Percentiles rank a stretch among this genome's conserved stretches.
These are phyloP conservation scores for Lophotis ruficrista DNA, from an alignment of 2,113 vertebrate species.

Conservation along the genomic window DNA sequence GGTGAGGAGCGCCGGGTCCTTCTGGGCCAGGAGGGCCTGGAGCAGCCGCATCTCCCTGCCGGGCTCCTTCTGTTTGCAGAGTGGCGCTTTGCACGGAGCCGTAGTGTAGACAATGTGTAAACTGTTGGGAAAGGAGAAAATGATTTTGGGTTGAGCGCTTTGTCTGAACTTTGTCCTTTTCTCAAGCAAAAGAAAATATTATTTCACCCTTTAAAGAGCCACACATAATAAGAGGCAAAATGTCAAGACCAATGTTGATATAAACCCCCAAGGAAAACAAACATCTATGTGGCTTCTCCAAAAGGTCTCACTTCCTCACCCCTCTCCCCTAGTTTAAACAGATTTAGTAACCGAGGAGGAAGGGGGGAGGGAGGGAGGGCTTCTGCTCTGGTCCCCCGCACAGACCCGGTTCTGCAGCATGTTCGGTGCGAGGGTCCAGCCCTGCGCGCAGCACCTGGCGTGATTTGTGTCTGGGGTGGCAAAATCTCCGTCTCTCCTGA, in stretches of 20 bases:
- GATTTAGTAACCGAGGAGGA: slow-evolving; percentile 63
- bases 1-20: accelerated
- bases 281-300: slow-evolving; percentile 77
- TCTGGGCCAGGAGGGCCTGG: not conserved
- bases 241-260: slow-evolving; percentile 85
- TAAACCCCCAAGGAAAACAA: slow-evolving; percentile 85
- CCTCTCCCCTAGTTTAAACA: slow-evolving; percentile 78
- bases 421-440: not conserved
- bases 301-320: slow-evolving; percentile 78
- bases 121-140: slow-evolving; percentile 66
- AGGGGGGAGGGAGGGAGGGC: not conserved
- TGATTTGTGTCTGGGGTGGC: accelerated
- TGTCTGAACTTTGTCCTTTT: slow-evolving; percentile 83
- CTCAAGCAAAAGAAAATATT: slow-evolving; percentile 86
- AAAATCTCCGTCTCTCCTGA: accelerated
- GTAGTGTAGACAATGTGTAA: not conserved
- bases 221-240: slow-evolving; percentile 85
- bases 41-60: not conserved
- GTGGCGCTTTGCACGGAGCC: not conserved
- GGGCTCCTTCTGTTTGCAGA: not conserved
- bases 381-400: not conserved
- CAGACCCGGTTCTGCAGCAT: accelerated
- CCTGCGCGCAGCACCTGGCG: not conserved
- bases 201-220: slow-evolving; percentile 85
- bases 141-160: slow-evolving; percentile 74